phyloP scores from a whole-genome alignment of 2,888 invertebrate genomes.

The Nemotelus pantherinus region DNA sequence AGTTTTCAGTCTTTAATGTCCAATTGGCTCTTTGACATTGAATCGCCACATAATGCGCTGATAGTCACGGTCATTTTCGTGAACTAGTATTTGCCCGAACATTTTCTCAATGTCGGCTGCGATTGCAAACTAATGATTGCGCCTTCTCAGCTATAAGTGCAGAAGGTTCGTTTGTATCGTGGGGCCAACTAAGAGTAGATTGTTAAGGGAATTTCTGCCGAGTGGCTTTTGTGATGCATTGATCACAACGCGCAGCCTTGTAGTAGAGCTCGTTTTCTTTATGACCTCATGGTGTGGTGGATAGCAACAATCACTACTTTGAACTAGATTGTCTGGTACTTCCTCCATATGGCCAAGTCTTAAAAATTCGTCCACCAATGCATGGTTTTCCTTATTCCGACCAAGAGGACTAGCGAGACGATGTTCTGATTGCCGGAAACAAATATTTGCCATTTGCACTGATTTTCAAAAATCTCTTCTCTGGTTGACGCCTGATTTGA shows the following conservation, averaged over 20 bases:
- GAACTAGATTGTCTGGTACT: conserved; percentile 1
- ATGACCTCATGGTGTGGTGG: conserved; percentile 41
- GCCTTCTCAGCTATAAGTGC: no score
- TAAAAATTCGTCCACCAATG: conserved; percentile 52
- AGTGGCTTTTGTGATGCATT: no score
- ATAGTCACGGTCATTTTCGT: conserved; percentile 20
- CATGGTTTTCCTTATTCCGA: conserved; percentile 43
- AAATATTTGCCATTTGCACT: not conserved
- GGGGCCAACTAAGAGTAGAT: conserved; percentile 1
- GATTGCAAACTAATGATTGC: conserved; percentile 47
- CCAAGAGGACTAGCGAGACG: not conserved
- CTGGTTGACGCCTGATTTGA: not conserved
- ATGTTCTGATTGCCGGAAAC: not conserved
- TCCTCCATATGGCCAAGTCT: conserved; percentile 52
- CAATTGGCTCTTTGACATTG: no score
- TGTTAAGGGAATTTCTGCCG: no score
- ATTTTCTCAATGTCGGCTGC: conserved; percentile 47
- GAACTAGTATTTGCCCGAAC: conserved; percentile 29
- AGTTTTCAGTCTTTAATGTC: no score
- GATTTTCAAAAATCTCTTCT: not conserved
- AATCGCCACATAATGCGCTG: conserved; percentile 42
- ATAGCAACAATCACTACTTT: conserved; percentile 14
- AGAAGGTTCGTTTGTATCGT: no score
- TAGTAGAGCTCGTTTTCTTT: conserved; percentile 28
- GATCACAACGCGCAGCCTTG: conserved; percentile 32